Evolutionary conservation across 1,140 invertebrate species (phyloP), one percentile per base, ranked within the genome.

Genomic region (Lepidurus apus): DNA sequence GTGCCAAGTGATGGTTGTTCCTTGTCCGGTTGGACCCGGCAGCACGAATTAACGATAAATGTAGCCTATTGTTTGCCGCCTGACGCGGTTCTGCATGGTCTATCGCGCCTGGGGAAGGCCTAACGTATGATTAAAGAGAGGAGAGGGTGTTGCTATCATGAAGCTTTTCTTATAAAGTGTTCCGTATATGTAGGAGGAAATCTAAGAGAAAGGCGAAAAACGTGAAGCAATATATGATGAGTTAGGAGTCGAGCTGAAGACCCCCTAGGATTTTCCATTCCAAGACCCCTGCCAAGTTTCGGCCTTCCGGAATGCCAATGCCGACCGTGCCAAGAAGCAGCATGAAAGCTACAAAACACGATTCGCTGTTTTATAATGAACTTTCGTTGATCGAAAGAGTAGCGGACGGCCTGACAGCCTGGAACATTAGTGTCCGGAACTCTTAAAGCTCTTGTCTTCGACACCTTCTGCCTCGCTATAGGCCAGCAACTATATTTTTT

Each of bases 251-350:
- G 53, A 65, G 8, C 53, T 65, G 53, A 65, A 65, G 53, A 65
- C 53, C 53, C 53, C 53, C 53, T 65, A 65, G 53, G 53, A 65
- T 65, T 65, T 65, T 65, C 53, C 53, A 65, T 65, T 65, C 53
- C 53, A 65, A 65, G 53, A 65, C 53, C 53, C 53, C 53, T 65
- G 53, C 53, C 53, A 65, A 65, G 53, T 65, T 65, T 65, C 53
- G 53, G 53, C 53, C 53, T 65, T 65, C 53, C 53, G 53, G 53
- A 65, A 65, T 65, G 53, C 53, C 53, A 65, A 65, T 65, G 53
- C 53, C 53, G 53, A 65, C 53, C n/a, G 53, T 65, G 53, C 53
- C 53, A 65, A 65, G 53, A 65, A 65, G 53, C 53, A 65, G 53
- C 53, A 21, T 65, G 53, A 65, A 34, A 65, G 53, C 53, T 65